Base-by-base conservation (phyloP, 30 jellyfish, hydroid and myxozoan species). In the Pseudorhiza aurosa region DNA sequence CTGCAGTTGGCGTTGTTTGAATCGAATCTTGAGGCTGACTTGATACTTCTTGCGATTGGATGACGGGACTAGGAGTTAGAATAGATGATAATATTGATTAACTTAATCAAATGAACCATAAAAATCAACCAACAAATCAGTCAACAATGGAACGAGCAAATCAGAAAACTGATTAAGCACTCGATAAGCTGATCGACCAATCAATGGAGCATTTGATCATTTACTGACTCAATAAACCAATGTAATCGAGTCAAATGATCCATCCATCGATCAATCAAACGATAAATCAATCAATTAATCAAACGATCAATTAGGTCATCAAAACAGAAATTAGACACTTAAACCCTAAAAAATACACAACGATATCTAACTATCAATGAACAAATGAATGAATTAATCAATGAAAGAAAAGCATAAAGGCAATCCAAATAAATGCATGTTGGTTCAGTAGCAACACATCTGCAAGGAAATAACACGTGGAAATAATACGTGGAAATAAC, bases 11-110 rank as follows among this genome's bases (percentile, higher is more conserved):
- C 0, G 51, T 63, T 0, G 96, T 75, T 3, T 74, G 56, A 25
- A 87, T 76, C 12, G 88, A 70, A 40, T 69, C 83, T 29, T 58
- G 85, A 11, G 87, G 22, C 5, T 44, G 85, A 58, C 36, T 56
- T 22, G 85, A 49, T 14, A 93, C 15, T 60, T 65, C 96, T 56
- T 86, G 96, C 18, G 96, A 83, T 32, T 83, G 95, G 68, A 83
- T 71, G 26, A 71, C 88, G 18, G 95, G 95, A 36, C 95, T 83
- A 28, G n/a, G 24, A 19, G 37, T 22, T 15, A 60, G 42, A 39
- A 29, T n/a, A n/a, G n/a, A n/a, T n/a, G n/a, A n/a, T n/a, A n/a
- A n/a, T n/a, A n/a, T n/a, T n/a, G n/a, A n/a, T n/a, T 9, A 36
- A 65, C 18, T 24, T 32, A 39, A 37, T 42, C 26, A 30, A 60